Base-by-base conservation (phyloP, 1,140 invertebrate species). In the Drosophila murphyi region DNA sequence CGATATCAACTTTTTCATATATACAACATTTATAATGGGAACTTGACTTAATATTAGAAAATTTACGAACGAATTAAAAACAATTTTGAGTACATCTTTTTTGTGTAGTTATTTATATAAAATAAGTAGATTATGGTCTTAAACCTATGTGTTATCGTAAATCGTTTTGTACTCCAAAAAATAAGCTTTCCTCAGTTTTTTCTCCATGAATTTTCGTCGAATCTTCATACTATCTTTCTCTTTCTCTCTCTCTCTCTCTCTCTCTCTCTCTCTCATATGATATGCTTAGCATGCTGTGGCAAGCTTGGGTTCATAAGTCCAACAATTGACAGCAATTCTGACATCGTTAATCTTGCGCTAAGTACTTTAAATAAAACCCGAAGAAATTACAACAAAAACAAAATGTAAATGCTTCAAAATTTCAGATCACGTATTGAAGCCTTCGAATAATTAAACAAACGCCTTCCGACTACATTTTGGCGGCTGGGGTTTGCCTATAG, bases 291-390 rank as follows among this genome's bases (percentile, higher is more conserved):
- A 77, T 50, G 70, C 39, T 6, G 28, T 39, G 20, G 28, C 50
- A 34, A 20, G n/a, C 34, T 39, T 55, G 35, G n/a, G 28, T 62
- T 61, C 52, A 68, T 62, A 61, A 47, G 72, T 56, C 35, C 34
- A 32, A 28, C 57, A 37, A 74, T 75, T 75, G 76, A 70, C 59
- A 64, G 51, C 43, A 47, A 52, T 54, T 51, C 70, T 73, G 76
- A 78, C 80, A 87, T 87, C 83, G 80, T 88, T 87, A 87, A 87
- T 87, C 83, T 86, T 79, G 29, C 41, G 51, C 64, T 82, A 63
- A 67, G 67, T 82, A 82, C 60, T 70, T 47, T 48, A 29, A 79
- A 74, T 62, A 69, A 12, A 50, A 45, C 39, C n/a, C 48, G 43
- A 64, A 60, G 76, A 68, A 63, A 72, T 63, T 10, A 50, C 8